Base-by-base conservation (phyloP, 2,888 invertebrate genomes). In the Cryptophagus acutangulus region DNA sequence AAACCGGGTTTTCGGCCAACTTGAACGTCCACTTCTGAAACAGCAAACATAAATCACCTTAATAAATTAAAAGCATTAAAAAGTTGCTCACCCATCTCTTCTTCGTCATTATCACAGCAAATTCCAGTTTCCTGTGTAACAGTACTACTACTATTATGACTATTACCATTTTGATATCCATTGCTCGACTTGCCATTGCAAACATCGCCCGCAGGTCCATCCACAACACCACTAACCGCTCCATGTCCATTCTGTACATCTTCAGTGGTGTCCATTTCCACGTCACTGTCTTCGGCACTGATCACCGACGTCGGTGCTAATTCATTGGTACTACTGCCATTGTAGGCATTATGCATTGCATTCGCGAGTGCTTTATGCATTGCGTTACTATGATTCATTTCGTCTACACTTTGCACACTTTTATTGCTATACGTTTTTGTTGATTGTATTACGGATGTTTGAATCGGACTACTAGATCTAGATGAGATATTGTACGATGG, bases 381-480 rank as follows among this genome's bases (percentile, higher is more conserved):
- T 35, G 66, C 51, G 57, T 74, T 75, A 52, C 70, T 71, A 48
- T 74, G 67, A 55, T 73, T 77, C 68, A 75, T 69, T 54, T 76
- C 76, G 51, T 75, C 76, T 35, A 50, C 50, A 33, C 38, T 47
- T 35, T 54, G 52, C 52, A 57, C 46, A 48, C 50, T 46, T 41
- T 54, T 48, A 38, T 57, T 61, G 55, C 54, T 65, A 52, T 69
- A 69, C 47, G 64, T 72, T 66, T 78, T 76, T 46, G 88, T 87
- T 66, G 87, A 88, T 67, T 87, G 83, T 65, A 88, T 88, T 39
- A 89, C 89, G 53, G 88, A 87, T 30, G 87, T 84, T 69, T 82
- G 82, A 48, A 74, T 72, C 40, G 74, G 79, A 70, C 68, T 76
- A 69, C 59, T 74, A 63, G 72, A 71, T 49, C 65, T 49, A 36